A percentile compares a stretch with the other conserved stretches of the same genome.
These are phyloP conservation scores for Pantherophis vulpinus DNA, from an alignment of 2,797 vertebrate genomes.

Conservation along the genomic window DNA sequence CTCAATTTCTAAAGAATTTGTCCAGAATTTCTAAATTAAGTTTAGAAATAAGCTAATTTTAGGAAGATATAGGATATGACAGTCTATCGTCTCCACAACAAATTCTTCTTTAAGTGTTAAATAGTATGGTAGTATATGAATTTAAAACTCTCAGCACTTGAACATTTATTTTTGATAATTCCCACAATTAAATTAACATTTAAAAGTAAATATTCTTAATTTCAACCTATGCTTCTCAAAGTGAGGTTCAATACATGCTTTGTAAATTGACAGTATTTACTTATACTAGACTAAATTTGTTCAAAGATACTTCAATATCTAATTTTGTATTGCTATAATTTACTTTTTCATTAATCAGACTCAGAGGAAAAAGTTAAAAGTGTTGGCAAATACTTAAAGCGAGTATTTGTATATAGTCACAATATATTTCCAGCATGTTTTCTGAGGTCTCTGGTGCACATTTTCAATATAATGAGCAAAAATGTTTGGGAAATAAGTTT, in stretches of 20 bases:
- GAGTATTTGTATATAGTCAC: not conserved
- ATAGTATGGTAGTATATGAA: not conserved
- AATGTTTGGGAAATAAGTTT: too few species aligned
- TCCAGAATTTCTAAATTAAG: not conserved
- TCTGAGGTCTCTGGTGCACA: not conserved
- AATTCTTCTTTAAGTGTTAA: not conserved
- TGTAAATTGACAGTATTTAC: not conserved
- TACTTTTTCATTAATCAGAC: not conserved
- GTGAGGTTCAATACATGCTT: not conserved
- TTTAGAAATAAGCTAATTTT: not conserved
- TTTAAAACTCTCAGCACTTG: not conserved
- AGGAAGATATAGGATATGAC: not conserved
- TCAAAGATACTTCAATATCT: not conserved
- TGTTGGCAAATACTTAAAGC: not conserved
- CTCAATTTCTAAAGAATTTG: not conserved
- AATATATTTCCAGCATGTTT: not conserved
- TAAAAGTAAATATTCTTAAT: not conserved
- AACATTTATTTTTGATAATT: not conserved
- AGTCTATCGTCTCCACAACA: too few species aligned
- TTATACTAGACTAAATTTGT: not conserved
- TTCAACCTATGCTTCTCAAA: not conserved
- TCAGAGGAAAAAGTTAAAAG: not conserved
- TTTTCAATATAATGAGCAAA: too few species aligned
- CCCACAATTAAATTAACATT: not conserved
- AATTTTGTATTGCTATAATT: not conserved